These are phyloP conservation scores for Tetropium fuscum DNA, from an alignment of 2,888 invertebrate species.

Conservation along the genomic window DNA sequence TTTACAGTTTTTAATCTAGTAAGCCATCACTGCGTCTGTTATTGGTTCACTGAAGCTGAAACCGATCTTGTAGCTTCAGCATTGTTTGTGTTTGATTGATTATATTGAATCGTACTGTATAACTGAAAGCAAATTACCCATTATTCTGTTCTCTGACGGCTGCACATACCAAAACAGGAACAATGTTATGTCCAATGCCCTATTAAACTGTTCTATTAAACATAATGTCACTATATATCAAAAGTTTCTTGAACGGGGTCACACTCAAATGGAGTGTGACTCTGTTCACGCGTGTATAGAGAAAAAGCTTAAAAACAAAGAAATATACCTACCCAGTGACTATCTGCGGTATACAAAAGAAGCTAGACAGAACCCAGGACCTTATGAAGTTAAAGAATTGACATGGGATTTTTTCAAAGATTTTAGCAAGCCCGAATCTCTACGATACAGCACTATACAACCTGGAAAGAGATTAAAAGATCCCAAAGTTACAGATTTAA, in stretches of 20 bases:
- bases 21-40: constrained; percentile 30
- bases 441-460: no score
- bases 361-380: neutral
- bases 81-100: constrained; percentile 26
- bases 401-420: neutral
- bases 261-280: constrained; percentile 48
- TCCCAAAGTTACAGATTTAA: no score
- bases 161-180: constrained; percentile 45
- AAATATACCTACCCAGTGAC: constrained; percentile 3
- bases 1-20: constrained; percentile 48
- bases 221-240: constrained; percentile 30
- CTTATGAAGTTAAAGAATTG: neutral
- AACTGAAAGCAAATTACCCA: constrained; percentile 20
- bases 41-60: constrained; percentile 4
- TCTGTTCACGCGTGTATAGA: constrained; percentile 36
- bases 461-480: no score
- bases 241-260: constrained; percentile 38
- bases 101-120: constrained; percentile 25
- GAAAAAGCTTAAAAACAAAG: constrained; percentile 21
- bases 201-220: constrained; percentile 24
- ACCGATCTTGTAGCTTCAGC: constrained; percentile 8
- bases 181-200: constrained; percentile 37
- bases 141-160: constrained; percentile 41
- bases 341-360: neutral
- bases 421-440: no score